phyloP scores from a whole-genome alignment of 2,113 vertebrate species.

The Mastomys coucha region DNA sequence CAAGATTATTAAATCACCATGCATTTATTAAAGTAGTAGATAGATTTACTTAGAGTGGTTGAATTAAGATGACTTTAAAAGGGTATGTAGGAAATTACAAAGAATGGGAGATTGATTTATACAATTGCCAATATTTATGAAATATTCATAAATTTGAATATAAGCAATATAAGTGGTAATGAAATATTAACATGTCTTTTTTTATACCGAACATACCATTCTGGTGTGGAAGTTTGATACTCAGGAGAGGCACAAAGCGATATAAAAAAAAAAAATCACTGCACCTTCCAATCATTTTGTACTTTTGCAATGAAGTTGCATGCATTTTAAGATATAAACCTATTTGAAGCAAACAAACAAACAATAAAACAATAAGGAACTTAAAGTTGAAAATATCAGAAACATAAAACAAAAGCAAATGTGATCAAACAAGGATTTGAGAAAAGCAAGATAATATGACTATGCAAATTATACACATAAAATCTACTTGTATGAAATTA shows the following conservation, averaged over 20 bases:
- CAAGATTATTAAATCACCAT: not conserved
- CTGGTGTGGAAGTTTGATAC: not conserved
- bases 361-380: not conserved
- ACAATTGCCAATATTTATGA: not conserved
- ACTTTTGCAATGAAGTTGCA: not conserved
- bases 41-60: not conserved
- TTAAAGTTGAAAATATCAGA: not conserved
- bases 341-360: no score
- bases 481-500: not conserved
- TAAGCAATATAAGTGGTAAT: not conserved
- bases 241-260: not conserved
- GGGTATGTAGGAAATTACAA: rapidly evolving
- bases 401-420: not conserved
- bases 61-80: not conserved
- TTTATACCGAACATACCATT: not conserved
- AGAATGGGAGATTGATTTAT: not conserved
- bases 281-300: not conserved
- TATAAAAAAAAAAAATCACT: not conserved
- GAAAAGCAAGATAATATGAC: not conserved
- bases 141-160: not conserved
- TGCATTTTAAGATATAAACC: not conserved
- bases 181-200: not conserved
- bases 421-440: not conserved
- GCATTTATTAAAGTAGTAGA: not conserved
- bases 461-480: not conserved